Base-by-base conservation (phyloP, 2,113 vertebrate genomes). In the Saguinus imperator region DNA sequence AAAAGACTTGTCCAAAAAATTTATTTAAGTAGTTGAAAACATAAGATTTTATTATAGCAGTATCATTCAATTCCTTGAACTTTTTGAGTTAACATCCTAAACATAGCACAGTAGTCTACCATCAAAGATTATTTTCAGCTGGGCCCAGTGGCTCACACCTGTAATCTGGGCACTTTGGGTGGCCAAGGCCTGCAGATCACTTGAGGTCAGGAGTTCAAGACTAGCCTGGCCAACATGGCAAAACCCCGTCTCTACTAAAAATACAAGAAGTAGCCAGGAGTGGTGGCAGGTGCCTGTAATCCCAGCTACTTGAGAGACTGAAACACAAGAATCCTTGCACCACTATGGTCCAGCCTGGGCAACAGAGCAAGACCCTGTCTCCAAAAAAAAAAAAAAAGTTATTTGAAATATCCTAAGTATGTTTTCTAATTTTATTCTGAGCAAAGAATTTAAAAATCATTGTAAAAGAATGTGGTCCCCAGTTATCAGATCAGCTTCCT, bases 21-120 rank as follows among this genome's bases (percentile, higher is more conserved):
- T 40, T 73, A 40, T 64, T 64, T 64, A 73, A 73, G 37, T 48
- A 84, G n/a, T 29, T 89, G 10, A 25, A 81, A 92, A 77, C n/a
- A 3, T 29, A 61, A 77, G 25, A 55, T 86, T 96, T 94, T 82
- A 4, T 72, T 87, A 50, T 1, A 61, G 3, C 40, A 70, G 57
- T 35, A 3, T 25, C 12, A 68, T 85, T 91, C 52, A 21, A 6
- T 35, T 80, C 64, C 52, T 61, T 88, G 29, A 91, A 85, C 43
- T n/a, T 76, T 89, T 95, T 91, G 23, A 94, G 61, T 89, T 55
- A 82, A 82, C n/a, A 77, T 77, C 52, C 61, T 64, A 82, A 89
- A 80, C 16, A 86, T 3, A 50, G 29, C 57, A 55, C 2, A 66
- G 27, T 64, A 64, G 61, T 64, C 61, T 14, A 64, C 27, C 5